These are phyloP conservation scores for Podargus strigoides DNA, from an alignment of 2,797 vertebrate species.

Conservation along the genomic window DNA sequence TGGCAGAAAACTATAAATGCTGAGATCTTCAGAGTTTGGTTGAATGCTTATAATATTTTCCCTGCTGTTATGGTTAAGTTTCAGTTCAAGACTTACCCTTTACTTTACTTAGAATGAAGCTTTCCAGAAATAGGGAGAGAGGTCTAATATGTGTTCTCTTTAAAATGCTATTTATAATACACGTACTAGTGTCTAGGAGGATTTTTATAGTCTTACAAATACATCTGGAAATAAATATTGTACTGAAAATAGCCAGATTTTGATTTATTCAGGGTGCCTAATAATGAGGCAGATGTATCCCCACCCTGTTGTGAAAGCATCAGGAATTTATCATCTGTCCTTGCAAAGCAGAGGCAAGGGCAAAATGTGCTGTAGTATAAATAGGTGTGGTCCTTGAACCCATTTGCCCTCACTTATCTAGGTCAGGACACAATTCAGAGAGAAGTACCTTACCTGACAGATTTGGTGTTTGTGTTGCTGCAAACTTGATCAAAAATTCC, in stretches of 20 bases:
- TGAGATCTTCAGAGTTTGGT: neutral
- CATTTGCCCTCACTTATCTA: accelerated
- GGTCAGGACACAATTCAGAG: neutral
- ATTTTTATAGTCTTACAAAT: neutral
- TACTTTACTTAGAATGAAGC: neutral
- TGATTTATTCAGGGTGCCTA: neutral
- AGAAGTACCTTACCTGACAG: neutral
- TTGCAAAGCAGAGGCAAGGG: neutral
- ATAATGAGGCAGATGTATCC: neutral
- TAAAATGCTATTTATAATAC: neutral
- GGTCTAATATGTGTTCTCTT: neutral
- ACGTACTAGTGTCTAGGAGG: neutral
- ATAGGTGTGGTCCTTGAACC: neutral
- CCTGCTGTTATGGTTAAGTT: neutral
- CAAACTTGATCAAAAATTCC: neutral
- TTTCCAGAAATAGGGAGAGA: neutral
- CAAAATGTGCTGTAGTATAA: neutral
- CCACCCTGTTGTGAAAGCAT: neutral
- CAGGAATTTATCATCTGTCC: neutral
- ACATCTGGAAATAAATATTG: neutral
- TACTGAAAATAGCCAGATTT: neutral
- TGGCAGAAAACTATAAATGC: neutral
- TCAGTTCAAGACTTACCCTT: neutral
- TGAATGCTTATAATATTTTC: neutral
- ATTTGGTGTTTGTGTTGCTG: neutral